These are phyloP conservation scores for Merluccius polli DNA, from an alignment of 2,797 vertebrate genomes.

Conservation along the genomic window DNA sequence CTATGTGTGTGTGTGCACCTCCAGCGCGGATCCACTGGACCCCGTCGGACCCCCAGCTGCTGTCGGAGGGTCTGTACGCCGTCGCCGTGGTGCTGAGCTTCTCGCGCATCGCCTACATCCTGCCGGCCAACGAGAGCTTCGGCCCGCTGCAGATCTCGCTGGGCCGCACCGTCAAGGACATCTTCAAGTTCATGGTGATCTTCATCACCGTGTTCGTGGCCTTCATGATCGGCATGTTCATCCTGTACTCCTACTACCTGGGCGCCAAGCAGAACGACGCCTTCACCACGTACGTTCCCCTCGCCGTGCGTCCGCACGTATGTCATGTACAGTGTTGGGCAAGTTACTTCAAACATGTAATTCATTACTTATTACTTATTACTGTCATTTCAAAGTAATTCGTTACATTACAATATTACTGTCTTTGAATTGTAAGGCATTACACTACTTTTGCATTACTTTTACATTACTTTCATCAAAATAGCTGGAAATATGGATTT, in stretches of 20 bases:
- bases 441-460: too few relatives aligned
- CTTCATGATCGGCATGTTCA: constrained; percentile 99
- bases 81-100: constrained; percentile 95
- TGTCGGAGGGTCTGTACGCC: constrained; percentile 95
- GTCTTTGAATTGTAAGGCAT: too few relatives aligned
- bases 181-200: constrained; percentile 98
- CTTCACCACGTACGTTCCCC: constrained; percentile 89
- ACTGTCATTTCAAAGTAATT: too few relatives aligned
- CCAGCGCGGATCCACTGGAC: constrained; percentile 91
- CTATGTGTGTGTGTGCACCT: constrained; percentile 35
- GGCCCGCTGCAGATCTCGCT: constrained; percentile 96
- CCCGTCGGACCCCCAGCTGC: constrained; percentile 92
- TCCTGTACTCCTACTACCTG: constrained; percentile 93
- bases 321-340: too few relatives aligned
- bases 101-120: constrained; percentile 93
- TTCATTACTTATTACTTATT: too few relatives aligned
- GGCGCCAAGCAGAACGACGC: constrained; percentile 92
- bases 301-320: too few relatives aligned
- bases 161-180: constrained; percentile 93
- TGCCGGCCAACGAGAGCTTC: constrained; percentile 95
- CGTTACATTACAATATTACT: too few relatives aligned
- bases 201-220: constrained; percentile 98
- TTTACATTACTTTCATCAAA: too few relatives aligned
- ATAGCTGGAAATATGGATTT: too few relatives aligned
- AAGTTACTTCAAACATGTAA: too few relatives aligned